These are phyloP conservation scores for Lophura swinhoii DNA, from an alignment of 2,797 vertebrate genomes.

Conservation along the genomic window DNA sequence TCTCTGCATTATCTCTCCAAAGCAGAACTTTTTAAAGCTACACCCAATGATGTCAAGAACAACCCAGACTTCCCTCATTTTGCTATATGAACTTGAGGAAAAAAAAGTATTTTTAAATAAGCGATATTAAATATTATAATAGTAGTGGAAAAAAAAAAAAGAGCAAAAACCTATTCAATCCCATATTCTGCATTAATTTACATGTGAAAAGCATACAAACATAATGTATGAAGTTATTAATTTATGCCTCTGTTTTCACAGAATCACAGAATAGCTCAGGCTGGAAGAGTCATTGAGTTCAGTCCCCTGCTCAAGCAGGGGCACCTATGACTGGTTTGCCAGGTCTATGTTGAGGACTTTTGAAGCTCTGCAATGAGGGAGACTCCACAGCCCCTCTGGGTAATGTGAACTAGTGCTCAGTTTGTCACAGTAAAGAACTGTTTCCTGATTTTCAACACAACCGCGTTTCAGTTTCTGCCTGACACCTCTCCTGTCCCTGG, in stretches of 20 bases:
- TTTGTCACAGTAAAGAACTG: neutral
- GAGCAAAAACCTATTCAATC: neutral
- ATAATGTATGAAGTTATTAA: neutral
- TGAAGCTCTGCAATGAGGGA: neutral
- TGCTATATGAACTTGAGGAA: neutral
- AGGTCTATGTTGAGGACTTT: neutral
- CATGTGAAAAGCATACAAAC: neutral
- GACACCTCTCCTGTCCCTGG: neutral
- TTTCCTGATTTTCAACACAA: neutral
- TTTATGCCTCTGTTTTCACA: neutral
- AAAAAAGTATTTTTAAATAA: neutral
- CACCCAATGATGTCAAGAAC: neutral
- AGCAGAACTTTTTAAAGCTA: neutral
- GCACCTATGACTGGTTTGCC: neutral
- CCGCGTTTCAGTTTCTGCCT: neutral
- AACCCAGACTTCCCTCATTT: neutral
- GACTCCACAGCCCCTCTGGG: neutral
- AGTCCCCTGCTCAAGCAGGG: neutral
- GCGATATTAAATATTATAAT: neutral
- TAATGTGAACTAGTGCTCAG: neutral
- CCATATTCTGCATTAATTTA: neutral
- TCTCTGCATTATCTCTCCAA: neutral
- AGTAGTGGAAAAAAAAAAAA: neutral
- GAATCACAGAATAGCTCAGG: neutral
- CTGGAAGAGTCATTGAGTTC: neutral